Percentiles rank a stretch among this genome's conserved stretches.
Conservation (phyloP, 2,888 invertebrate species). For the Drosophila prostipennis region DNA sequence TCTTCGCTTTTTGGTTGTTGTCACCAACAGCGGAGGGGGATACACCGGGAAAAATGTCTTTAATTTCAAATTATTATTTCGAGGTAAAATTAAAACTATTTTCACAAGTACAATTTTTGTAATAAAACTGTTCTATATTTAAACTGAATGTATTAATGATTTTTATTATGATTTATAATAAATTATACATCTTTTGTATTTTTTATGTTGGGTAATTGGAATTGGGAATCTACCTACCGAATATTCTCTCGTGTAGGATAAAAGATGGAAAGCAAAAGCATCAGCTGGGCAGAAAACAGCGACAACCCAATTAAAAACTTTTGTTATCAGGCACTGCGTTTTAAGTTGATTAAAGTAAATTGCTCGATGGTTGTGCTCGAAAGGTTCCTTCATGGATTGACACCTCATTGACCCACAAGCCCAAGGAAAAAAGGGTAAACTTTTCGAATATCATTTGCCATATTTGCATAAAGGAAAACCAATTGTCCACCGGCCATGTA, state of each 20-base stretch:
- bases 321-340: conserved; percentile 59
- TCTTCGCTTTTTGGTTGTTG: conserved; percentile 23
- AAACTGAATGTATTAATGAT: too few species aligned
- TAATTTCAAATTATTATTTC: too few species aligned
- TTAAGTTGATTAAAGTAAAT: conserved; percentile 64
- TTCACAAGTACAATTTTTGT: too few species aligned
- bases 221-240: too few species aligned
- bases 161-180: too few species aligned
- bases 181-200: too few species aligned
- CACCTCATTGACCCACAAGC: conserved; percentile 13
- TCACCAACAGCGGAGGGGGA: conserved; percentile 31
- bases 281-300: conserved; percentile 32
- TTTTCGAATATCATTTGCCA: conserved; percentile 44
- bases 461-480: conserved; percentile 42
- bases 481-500: conserved; percentile 22
- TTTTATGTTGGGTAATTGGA: too few species aligned
- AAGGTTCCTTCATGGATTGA: conserved; percentile 46
- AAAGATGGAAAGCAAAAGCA: conserved; percentile 6
- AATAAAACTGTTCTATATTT: too few species aligned
- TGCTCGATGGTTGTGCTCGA: conserved; percentile 40
- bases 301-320: conserved; percentile 75
- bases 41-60: background rate
- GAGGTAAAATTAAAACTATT: too few species aligned
- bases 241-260: conserved; percentile 3
- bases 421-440: conserved; percentile 34